Evolutionary conservation across 2,113 vertebrate genomes (phyloP).

Genomic region (Mastomys coucha): DNA sequence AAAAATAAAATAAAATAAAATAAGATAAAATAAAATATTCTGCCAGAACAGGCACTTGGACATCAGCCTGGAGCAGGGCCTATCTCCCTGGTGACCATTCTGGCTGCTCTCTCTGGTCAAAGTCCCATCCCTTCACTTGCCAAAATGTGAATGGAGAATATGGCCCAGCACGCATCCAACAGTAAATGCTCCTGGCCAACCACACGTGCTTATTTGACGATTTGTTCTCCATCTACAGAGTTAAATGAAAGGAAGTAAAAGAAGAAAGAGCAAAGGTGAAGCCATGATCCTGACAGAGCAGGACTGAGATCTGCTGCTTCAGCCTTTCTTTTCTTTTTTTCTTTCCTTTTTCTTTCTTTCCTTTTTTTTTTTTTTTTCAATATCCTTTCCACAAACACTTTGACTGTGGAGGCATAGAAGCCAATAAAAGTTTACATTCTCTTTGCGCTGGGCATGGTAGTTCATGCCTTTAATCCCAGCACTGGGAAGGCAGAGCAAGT

Average conservation of each 20-base stretch:
- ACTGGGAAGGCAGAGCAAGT: no score
- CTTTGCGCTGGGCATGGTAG: not conserved
- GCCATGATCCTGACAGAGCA: not conserved
- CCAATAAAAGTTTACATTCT: not conserved
- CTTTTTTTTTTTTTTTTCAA: not conserved
- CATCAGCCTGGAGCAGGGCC: not conserved
- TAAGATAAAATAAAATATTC: not conserved
- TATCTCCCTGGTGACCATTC: not conserved
- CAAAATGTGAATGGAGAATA: not conserved
- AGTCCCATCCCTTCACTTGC: not conserved
- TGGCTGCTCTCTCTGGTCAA: not conserved
- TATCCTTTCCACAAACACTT: not conserved
- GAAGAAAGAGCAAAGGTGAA: not conserved
- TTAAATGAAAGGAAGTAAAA: not conserved
- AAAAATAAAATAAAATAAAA: not conserved
- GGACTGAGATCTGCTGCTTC: not conserved
- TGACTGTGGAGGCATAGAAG: not conserved
- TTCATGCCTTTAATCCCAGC: no score
- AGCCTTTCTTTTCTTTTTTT: no score
- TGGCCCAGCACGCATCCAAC: no score
- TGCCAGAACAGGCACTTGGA: not conserved
- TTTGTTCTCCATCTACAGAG: not conserved
- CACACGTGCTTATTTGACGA: fast-evolving
- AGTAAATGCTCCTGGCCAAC: not conserved
- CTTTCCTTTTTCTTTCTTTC: no score